Base-by-base conservation (phyloP, 2,797 vertebrate species). In the Sebastes hubbsi region DNA sequence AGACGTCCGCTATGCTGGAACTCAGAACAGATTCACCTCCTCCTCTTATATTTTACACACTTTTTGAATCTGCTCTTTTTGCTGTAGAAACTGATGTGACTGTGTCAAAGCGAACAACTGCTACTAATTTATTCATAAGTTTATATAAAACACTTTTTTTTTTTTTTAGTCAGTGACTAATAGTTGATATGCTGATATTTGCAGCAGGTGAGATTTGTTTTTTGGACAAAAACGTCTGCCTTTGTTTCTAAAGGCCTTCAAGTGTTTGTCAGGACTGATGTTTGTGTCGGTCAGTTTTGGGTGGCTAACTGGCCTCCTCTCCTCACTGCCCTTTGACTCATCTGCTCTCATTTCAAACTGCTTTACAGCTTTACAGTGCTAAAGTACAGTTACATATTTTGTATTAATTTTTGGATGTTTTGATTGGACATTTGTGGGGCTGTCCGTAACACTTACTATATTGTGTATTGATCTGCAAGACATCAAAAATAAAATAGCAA, bases 81-180 rank as follows among this genome's bases (percentile, higher is more conserved):
- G 85, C 82, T 77, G 72, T 58, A 80, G 64, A 83, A 77, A 71
- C 77, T 5, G 56, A 65, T 71, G 83, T 75, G 75, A 71, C 36
- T 66, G 83, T 82, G 76, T 85, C 67, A 76, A 71, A 68, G 88
- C 89, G 91, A 90, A 91, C 83, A 62, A 87, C 92, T 72, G 81
- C 68, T 56, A 87, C 80, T 82, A 96, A 97, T 96, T 98, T 97
- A 97, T 98, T 97, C 82, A 86, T 85, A 92, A 36, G 80, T 93
- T 96, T 96, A 95, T 97, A 95, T 87, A 74, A 90, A 68, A 65
- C 3, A 12, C 10, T 62, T 84, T 1, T 27, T 85, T 60, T 60
- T 94, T 93, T 94, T 96, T 96, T 96, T 96, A 97, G 96, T 98
- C 97, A 93, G 93, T 97, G 96, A 97, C 96, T 97, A 97, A 97